Evolutionary conservation across 1,140 invertebrate species (phyloP), one percentile per base, ranked within the genome.

Genomic region (Chymomyza costata): DNA sequence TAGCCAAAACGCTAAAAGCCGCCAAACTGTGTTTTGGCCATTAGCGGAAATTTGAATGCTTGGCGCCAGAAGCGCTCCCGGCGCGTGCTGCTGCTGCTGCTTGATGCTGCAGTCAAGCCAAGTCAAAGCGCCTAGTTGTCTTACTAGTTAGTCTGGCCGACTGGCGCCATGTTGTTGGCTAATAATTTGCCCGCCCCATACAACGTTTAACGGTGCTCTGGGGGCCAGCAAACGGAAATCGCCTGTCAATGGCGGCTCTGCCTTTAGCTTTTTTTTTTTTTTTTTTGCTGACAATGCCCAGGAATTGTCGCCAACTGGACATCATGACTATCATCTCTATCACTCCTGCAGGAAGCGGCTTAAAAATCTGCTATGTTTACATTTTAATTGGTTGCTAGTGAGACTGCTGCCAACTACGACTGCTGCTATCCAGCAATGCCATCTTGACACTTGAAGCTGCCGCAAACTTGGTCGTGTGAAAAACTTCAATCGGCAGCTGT

Each of bases 301-400:
- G 71, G 66, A 76, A 80, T 76, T 78, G 71, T 78, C 71, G 71
- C 37, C 48, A n/a, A n/a, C n/a, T n/a, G n/a, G n/a, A n/a, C n/a
- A n/a, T n/a, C n/a, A n/a, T n/a, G n/a, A n/a, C n/a, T n/a, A n/a
- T n/a, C n/a, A n/a, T n/a, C n/a, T n/a, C n/a, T n/a, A n/a, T n/a
- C n/a, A n/a, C n/a, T n/a, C n/a, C n/a, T n/a, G n/a, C n/a, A n/a
- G n/a, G n/a, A n/a, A n/a, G n/a, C n/a, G n/a, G n/a, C n/a, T n/a
- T n/a, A n/a, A n/a, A n/a, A n/a, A n/a, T n/a, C n/a, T n/a, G n/a
- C 31, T 53, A n/a, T n/a, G 52, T 65, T 61, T 61, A 65, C 62
- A 61, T 61, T 65, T 65, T 65, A 65, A 65, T 65, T 65, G 62
- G 51, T 44, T 39, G 35, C 21, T 25, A 47, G n/a, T 34, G n/a